phyloP scores from a whole-genome alignment of 2,113 vertebrate genomes.

The Urocolius indicus region DNA sequence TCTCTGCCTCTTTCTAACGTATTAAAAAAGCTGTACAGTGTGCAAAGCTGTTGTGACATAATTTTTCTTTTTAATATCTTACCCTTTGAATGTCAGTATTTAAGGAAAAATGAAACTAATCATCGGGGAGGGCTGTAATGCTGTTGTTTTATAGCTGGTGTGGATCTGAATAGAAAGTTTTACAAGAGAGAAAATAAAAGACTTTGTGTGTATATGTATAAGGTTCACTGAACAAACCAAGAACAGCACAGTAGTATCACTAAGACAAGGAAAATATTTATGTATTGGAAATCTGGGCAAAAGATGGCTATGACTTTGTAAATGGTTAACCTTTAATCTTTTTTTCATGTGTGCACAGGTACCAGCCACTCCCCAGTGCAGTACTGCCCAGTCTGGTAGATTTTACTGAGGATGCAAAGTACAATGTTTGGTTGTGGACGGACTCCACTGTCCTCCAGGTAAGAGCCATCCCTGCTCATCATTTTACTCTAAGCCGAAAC shows the following conservation, averaged over 20 bases:
- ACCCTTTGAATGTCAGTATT: not conserved
- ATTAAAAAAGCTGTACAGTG: not conserved
- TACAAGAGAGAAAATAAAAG: not conserved
- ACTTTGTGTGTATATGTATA: too few relatives aligned
- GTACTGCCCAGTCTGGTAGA: not conserved
- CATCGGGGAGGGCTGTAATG: not conserved
- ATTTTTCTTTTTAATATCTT: constrained; percentile 29
- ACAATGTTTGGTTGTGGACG: not conserved
- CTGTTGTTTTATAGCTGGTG: not conserved
- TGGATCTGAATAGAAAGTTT: not conserved
- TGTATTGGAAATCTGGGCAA: not conserved
- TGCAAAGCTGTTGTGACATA: constrained; percentile 46
- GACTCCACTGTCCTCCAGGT: not conserved
- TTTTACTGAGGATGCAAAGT: not conserved
- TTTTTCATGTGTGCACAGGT: not conserved
- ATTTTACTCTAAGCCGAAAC: not conserved
- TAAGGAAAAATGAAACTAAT: constrained; percentile 36
- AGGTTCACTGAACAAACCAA: not conserved
- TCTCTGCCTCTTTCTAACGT: constrained; percentile 26
- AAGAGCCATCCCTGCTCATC: not conserved
- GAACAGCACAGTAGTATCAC: not conserved
- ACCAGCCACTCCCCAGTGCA: not conserved
- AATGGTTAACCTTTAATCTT: not conserved
- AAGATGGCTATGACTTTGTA: not conserved
- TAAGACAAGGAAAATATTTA: not conserved